phyloP scores from a whole-genome alignment of 2,113 vertebrate genomes.

The Marmota flaviventris region DNA sequence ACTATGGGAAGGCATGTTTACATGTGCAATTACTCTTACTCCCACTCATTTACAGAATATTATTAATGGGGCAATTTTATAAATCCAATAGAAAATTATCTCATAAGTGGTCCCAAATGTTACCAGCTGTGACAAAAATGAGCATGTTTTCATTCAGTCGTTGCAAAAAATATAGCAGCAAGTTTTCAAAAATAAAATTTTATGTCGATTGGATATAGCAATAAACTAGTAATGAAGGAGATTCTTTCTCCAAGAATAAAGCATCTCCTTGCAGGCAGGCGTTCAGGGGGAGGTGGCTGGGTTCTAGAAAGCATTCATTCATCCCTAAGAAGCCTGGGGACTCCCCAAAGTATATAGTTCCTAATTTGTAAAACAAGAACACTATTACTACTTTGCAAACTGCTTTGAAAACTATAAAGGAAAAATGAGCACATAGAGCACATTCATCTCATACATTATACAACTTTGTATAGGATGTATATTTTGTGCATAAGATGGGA shows the following conservation, averaged over 20 bases:
- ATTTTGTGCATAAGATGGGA: conserved; percentile 10
- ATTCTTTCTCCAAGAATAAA: not conserved
- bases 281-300: not conserved
- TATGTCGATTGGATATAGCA: not conserved
- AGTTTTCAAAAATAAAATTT: not conserved
- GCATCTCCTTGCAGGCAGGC: not conserved
- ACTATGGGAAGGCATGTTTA: not conserved
- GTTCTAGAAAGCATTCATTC: not conserved
- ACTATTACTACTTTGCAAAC: not conserved
- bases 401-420: not conserved
- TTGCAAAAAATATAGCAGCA: not conserved
- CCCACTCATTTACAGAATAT: not conserved
- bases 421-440: not conserved
- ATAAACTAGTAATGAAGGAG: not conserved
- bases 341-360: not conserved
- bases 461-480: not conserved
- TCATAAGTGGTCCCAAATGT: not conserved
- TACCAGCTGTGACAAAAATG: conserved; percentile 43
- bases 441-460: not conserved
- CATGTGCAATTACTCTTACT: not conserved
- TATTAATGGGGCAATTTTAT: not conserved
- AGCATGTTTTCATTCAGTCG: not conserved
- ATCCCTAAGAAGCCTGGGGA: not conserved
- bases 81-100: conserved; percentile 34
- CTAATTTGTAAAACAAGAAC: not conserved